Conservation (phyloP, 2,797 vertebrate species). For the Phalloptychus januarius region DNA sequence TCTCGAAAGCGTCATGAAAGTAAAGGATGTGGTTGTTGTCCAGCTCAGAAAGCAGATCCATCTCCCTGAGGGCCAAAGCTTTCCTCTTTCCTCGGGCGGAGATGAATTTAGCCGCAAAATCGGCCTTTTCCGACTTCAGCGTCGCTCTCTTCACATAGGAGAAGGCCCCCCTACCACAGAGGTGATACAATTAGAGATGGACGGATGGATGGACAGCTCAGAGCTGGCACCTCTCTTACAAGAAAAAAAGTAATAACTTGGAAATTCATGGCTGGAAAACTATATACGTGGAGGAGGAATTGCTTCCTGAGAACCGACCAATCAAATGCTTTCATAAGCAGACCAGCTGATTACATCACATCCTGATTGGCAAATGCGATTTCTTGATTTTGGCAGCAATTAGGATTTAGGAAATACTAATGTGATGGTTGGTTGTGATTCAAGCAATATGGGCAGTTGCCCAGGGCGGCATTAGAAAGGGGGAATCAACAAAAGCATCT, state of each 20-base stretch:
- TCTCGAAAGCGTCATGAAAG: conserved; percentile 95
- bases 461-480: neutral
- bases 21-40: conserved; percentile 88
- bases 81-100: conserved; percentile 87
- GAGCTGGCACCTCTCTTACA: neutral
- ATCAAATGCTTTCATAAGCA: neutral
- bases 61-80: conserved; percentile 84
- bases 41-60: conserved; percentile 87
- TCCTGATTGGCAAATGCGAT: neutral
- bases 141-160: conserved; percentile 91
- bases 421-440: neutral
- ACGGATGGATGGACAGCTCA: neutral
- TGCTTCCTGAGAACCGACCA: neutral
- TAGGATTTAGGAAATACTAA: neutral
- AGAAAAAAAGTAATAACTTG: neutral
- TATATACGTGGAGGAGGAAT: neutral
- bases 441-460: neutral
- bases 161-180: conserved; percentile 87
- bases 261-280: neutral
- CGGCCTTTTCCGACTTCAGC: conserved; percentile 84
- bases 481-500: neutral
- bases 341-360: neutral
- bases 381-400: neutral
- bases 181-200: neutral
- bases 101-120: conserved; percentile 92